phyloP scores from a whole-genome alignment of 2,888 invertebrate species.

The Drosophila rellima region DNA sequence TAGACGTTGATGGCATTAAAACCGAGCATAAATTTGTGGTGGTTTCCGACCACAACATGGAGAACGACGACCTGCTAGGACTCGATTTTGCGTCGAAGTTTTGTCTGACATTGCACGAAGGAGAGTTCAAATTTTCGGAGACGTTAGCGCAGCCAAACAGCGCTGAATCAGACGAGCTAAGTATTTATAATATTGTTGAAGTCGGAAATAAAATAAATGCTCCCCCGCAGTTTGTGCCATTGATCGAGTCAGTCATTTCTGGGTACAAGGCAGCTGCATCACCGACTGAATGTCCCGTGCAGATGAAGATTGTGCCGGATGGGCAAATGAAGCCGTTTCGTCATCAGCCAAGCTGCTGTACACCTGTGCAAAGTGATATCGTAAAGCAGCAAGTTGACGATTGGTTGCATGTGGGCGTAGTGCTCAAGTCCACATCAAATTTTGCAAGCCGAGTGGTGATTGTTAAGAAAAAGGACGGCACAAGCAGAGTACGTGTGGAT shows the following conservation, averaged over 20 bases:
- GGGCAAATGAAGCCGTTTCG: background rate
- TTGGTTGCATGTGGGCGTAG: background rate
- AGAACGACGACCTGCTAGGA: no score
- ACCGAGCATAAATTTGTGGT: background rate
- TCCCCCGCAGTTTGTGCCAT: background rate
- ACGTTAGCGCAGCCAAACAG: background rate
- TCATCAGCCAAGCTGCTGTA: background rate
- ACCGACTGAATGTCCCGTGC: background rate
- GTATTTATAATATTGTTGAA: constrained; percentile 2
- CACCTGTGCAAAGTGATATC: background rate
- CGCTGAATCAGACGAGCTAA: constrained; percentile 1
- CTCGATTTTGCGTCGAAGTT: no score
- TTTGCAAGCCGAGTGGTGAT: constrained; percentile 8
- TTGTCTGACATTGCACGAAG: no score
- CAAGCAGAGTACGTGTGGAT: background rate
- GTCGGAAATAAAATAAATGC: constrained; percentile 1
- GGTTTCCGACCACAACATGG: background rate
- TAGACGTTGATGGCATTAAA: background rate
- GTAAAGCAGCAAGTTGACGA: background rate
- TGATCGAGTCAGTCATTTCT: background rate
- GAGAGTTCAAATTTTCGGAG: no score
- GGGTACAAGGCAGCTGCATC: background rate
- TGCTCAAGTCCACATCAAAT: background rate
- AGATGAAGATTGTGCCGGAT: background rate
- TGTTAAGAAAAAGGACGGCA: constrained; percentile 6